phyloP scores from a whole-genome alignment of 1,140 invertebrate species.

The Drosophila pandora region DNA sequence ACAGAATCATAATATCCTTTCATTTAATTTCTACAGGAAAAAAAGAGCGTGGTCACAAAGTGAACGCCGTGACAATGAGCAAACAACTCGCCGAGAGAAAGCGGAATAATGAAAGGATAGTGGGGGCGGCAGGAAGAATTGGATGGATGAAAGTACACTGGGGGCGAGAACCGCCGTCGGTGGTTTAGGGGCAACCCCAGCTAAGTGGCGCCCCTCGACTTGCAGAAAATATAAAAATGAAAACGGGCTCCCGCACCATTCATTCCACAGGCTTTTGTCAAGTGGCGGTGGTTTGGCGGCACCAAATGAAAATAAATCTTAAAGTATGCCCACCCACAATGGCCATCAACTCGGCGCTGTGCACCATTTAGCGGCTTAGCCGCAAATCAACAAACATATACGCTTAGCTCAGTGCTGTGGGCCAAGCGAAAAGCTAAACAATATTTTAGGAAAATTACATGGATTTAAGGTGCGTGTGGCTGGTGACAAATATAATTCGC shows the following conservation, averaged over 20 bases:
- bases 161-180: not conserved
- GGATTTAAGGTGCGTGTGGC: constrained; percentile 68
- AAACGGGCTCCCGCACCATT: constrained; percentile 2
- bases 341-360: constrained; percentile 35
- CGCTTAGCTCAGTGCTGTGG: constrained; percentile 20
- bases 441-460: constrained; percentile 79
- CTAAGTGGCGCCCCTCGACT: constrained; percentile 28
- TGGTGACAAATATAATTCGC: constrained; percentile 63
- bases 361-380: constrained; percentile 66
- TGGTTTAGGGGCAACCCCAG: constrained; percentile 19
- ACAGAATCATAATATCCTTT: constrained; percentile 49
- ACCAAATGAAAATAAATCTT: constrained; percentile 59
- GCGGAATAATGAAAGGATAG: constrained; percentile 31
- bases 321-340: constrained; percentile 32
- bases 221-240: constrained; percentile 19
- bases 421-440: constrained; percentile 54
- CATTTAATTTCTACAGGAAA: constrained; percentile 41
- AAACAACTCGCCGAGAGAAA: constrained; percentile 33
- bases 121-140: not conserved
- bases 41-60: constrained; percentile 37
- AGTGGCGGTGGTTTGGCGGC: constrained; percentile 24
- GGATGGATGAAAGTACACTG: not conserved
- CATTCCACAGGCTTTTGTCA: constrained; percentile 30
- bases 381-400: constrained; percentile 70
- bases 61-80: constrained; percentile 51